Evolutionary conservation across 2,797 vertebrate genomes (phyloP).

Genomic region (Micropoecilia bifurca): DNA sequence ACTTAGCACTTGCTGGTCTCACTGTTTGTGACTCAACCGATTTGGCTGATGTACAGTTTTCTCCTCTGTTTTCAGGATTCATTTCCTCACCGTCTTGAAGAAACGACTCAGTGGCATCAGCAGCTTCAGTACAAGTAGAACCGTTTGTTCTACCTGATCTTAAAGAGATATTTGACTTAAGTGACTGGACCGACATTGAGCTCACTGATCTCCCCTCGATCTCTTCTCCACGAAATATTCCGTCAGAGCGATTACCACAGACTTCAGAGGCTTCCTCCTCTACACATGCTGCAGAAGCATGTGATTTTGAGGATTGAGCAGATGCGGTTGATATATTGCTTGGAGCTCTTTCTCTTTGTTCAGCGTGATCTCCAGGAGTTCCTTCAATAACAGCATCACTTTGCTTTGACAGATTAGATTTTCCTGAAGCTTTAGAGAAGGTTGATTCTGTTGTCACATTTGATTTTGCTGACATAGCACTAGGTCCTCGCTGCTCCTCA

Average conservation of each 20-base stretch:
- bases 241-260: slow-evolving; percentile 19
- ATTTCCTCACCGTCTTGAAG: slow-evolving; percentile 15
- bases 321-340: slow-evolving; percentile 52
- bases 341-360: slow-evolving; percentile 36
- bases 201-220: slow-evolving; percentile 43
- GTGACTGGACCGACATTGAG: slow-evolving; percentile 47
- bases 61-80: slow-evolving; percentile 26
- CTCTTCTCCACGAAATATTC: slow-evolving; percentile 18
- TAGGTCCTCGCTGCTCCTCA: slow-evolving; percentile 36
- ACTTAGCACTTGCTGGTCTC: slow-evolving; percentile 28
- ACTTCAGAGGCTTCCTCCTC: slow-evolving; percentile 37
- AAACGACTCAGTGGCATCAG: slow-evolving; percentile 23
- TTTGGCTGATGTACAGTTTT: slow-evolving; percentile 5
- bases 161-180: slow-evolving; percentile 45
- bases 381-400: slow-evolving; percentile 30
- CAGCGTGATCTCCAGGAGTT: background rate
- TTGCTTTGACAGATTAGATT: slow-evolving; percentile 27
- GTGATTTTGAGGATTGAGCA: slow-evolving; percentile 54
- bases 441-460: slow-evolving; percentile 41
- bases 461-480: slow-evolving; percentile 55
- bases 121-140: slow-evolving; percentile 36
- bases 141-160: slow-evolving; percentile 47
- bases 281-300: slow-evolving; percentile 38
- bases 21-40: slow-evolving; percentile 2
- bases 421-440: slow-evolving; percentile 55